phyloP scores from a whole-genome alignment of 2,113 vertebrate genomes.

The Callospermophilus lateralis region DNA sequence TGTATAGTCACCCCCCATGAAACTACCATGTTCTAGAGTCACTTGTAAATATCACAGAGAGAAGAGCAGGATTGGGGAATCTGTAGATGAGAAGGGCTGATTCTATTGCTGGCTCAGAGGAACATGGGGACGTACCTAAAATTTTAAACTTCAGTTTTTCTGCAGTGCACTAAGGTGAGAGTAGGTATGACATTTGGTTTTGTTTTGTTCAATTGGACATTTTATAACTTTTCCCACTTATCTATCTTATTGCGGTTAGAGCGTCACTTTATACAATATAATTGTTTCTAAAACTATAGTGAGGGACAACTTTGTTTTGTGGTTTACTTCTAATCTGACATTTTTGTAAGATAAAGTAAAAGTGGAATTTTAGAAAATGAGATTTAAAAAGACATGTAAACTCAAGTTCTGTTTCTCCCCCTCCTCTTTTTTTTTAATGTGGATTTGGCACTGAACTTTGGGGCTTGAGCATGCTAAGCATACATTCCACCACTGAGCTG shows the following conservation, averaged over 20 bases:
- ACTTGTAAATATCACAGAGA: background rate
- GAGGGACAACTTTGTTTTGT: background rate
- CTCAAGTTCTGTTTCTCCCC: background rate
- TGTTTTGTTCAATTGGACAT: background rate
- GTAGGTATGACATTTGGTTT: background rate
- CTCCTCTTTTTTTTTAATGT: background rate
- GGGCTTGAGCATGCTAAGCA: background rate
- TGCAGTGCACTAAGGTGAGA: background rate
- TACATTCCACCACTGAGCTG: background rate
- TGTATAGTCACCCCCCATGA: too few species aligned
- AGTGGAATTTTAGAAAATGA: constrained; percentile 34
- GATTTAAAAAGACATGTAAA: background rate
- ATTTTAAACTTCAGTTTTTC: constrained; percentile 38
- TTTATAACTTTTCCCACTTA: background rate
- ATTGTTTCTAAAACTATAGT: background rate
- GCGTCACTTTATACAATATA: background rate
- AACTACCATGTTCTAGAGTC: background rate
- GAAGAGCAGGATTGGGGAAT: background rate
- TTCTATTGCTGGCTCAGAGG: background rate
- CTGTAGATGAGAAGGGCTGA: background rate
- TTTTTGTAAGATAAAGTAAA: constrained; percentile 24
- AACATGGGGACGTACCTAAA: background rate
- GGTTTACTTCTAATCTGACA: constrained; percentile 8
- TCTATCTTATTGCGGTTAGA: background rate
- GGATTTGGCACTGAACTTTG: background rate